A percentile compares a stretch with the other conserved stretches of the same genome.
These are phyloP conservation scores for Hydrochoerus hydrochaeris DNA, from an alignment of 2,113 vertebrate species.

Conservation along the genomic window DNA sequence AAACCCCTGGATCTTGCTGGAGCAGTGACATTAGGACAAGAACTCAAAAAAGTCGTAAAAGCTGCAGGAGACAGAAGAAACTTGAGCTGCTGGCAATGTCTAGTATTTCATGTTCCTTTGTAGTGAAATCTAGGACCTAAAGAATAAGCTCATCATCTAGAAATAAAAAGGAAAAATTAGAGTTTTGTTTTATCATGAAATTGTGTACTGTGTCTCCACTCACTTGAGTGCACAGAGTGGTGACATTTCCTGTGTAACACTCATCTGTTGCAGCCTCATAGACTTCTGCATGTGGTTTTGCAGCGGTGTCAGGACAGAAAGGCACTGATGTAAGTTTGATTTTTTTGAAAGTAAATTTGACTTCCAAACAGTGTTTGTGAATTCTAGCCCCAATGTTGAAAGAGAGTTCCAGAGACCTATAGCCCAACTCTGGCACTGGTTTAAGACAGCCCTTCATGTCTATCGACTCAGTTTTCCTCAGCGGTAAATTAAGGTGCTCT, in stretches of 20 bases:
- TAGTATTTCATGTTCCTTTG: slow-evolving; percentile 4
- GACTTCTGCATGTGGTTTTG: slow-evolving; percentile 38
- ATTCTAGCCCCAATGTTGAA: neutral
- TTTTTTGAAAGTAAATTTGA: slow-evolving; percentile 39
- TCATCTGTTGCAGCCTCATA: slow-evolving; percentile 4
- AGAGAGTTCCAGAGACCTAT: neutral
- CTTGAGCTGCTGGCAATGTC: neutral
- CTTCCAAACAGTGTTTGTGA: neutral
- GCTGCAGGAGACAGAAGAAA: neutral
- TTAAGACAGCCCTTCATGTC: neutral
- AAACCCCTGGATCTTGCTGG: slow-evolving; percentile 5
- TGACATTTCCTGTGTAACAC: slow-evolving; percentile 45
- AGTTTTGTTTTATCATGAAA: slow-evolving; percentile 39
- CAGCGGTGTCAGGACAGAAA: slow-evolving; percentile 28
- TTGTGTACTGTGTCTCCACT: neutral
- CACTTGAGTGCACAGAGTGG: slow-evolving; percentile 28
- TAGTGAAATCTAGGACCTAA: neutral
- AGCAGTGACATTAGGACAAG: neutral
- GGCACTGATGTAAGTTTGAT: neutral
- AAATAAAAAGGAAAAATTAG: slow-evolving; percentile 18
- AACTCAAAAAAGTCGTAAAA: slow-evolving; percentile 53
- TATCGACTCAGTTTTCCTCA: neutral
- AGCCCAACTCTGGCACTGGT: neutral
- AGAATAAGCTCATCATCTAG: slow-evolving; percentile 13
- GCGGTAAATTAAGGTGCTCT: neutral